Base-by-base conservation (phyloP, 2,888 invertebrate genomes). In the Drosophila conformis region DNA sequence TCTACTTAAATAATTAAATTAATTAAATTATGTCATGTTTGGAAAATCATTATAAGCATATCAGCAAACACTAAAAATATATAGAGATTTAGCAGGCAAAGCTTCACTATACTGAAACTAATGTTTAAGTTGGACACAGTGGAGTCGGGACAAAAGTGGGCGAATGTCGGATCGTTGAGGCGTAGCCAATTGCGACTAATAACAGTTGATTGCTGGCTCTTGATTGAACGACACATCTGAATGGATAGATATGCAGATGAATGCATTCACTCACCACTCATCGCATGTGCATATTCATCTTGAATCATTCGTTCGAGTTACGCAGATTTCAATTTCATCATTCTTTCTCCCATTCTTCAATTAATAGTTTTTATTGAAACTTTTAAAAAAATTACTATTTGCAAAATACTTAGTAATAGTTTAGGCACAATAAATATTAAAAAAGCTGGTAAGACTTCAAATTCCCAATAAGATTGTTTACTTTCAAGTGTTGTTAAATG, bases 141-240 rank as follows among this genome's bases (percentile, higher is more conserved):
- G 58, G 59, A 76, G 58, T 68, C 36, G 59, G 40, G 48, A 62
- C 21, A 68, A 71, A 33, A n/a, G n/a, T 66, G 62, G 59, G 59
- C 29, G 42, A 66, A 35, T 46, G 52, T 38, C 56, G 33, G 64
- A 78, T 71, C 38, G 71, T 65, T 71, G 62, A 65, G 78, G 78
- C 78, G 79, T 64, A 65, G 75, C 52, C 64, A 78, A 77, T 78
- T 60, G 70, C 75, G 61, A 63, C 64, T 75, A 79, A 76, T 78
- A 61, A 65, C 61, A 65, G 42, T 49, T 76, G 67, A 71, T 78
- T 75, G 64, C 58, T 38, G 29, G 21, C 49, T 54, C 36, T 73
- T 62, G 69, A 72, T 63, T 62, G 48, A 73, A 57, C 60, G 56
- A 56, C 15, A 42, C 48, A 60, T 42, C 15, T 15, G 21, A 15